phyloP scores from a whole-genome alignment of 2,113 vertebrate genomes.

The Pteruthius melanotis region DNA sequence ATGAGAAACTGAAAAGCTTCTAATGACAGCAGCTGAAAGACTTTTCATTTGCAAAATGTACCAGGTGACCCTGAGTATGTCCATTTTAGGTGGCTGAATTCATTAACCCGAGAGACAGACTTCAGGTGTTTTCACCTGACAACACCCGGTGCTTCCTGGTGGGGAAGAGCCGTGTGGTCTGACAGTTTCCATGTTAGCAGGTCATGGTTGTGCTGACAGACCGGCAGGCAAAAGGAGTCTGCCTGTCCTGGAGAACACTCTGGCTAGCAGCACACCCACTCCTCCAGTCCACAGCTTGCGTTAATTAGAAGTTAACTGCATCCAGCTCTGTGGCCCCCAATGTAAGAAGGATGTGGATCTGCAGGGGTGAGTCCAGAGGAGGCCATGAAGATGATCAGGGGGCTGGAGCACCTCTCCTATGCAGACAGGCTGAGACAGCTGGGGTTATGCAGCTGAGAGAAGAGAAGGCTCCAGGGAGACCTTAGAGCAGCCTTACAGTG shows the following conservation, averaged over 20 bases:
- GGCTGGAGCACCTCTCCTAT: neutral
- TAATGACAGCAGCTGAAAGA: neutral
- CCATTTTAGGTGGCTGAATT: neutral
- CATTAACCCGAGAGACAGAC: neutral
- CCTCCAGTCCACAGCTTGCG: rapidly evolving
- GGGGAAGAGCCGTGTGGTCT: rapidly evolving
- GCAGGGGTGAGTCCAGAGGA: neutral
- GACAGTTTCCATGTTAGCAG: neutral
- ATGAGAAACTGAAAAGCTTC: neutral
- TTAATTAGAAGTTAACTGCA: neutral
- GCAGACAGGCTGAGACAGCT: neutral
- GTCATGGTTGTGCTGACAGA: neutral
- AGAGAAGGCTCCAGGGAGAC: neutral
- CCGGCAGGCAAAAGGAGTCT: neutral
- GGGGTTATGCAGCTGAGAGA: neutral
- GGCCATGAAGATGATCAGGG: neutral
- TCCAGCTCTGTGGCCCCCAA: neutral
- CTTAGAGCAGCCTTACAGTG: neutral
- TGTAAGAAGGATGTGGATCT: neutral
- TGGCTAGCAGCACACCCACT: neutral
- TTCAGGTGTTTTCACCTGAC: neutral
- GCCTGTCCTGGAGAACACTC: neutral
- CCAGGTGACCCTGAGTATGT: neutral
- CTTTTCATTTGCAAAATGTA: neutral
- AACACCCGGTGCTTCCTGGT: rapidly evolving